Base-by-base conservation (phyloP, 2,113 vertebrate species). In the Sander lucioperca region DNA sequence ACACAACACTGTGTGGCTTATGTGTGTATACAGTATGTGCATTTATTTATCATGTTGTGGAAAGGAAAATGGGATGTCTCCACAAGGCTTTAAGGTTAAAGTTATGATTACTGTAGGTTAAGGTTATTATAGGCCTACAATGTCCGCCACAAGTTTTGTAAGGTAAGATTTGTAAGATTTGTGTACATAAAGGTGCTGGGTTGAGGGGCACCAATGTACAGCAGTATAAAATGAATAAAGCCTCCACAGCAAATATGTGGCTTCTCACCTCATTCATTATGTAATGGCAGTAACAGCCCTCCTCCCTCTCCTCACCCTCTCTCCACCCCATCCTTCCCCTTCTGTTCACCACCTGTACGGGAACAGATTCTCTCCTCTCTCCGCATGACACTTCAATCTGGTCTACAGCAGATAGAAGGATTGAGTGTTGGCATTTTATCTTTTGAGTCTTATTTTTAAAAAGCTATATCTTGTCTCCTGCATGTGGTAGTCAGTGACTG, bases 291-390 rank as follows among this genome's bases (percentile, higher is more conserved):
- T 88, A 91, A 80, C 85, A 92, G 83, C 73, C 80, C 72, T 79
- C 87, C 82, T 76, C 68, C 70, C 77, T 64, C 86, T 69, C 74
- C 79, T 86, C 85, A 16, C 83, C 72, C 77, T 78, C 87, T 86
- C 90, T 74, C 74, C 80, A 83, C 82, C 83, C 83, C 47, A 7
- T 86, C 83, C 83, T 88, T 87, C 93, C 91, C 93, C 93, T 92
- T 93, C 91, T 94, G 93, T 91, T 93, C 93, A 71, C 93, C 92
- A 94, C 92, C 93, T 94, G 92, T 89, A 92, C 82, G 80, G 90
- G 90, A 92, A 93, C 88, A 90, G 85, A 92, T 86, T 92, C 88
- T 90, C 90, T 87, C 85, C 74, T 83, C 86, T 91, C 92, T 79
- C 91, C 72, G 61, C 93, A 84, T 92, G 93, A 90, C 89, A 86